Base-by-base conservation (phyloP, 2,888 invertebrate species). In the Eupithecia tripunctaria region DNA sequence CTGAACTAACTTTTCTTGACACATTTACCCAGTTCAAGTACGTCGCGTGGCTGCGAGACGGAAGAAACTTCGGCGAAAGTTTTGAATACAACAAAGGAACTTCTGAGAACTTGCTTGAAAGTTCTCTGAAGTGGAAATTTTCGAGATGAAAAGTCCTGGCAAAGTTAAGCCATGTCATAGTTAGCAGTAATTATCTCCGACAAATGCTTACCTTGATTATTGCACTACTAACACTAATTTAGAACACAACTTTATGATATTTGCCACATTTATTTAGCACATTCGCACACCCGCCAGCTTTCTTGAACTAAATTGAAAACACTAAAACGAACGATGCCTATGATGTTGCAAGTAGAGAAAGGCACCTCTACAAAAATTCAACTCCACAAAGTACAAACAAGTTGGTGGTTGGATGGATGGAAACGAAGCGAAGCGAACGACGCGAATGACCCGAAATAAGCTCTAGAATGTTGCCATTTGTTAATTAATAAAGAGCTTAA, bases 381-480 rank as follows among this genome's bases (percentile, higher is more conserved):
- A 91, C 87, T 88, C 86, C 90, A 88, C 88, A 91, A 92, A 93
- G 90, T 91, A 92, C 91, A 70, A 60, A 92, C 91, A 70, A 60
- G 92, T 92, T 92, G 89, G 92, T 91, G 89, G 91, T 91, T 63
- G 63, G 38, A 63, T 63, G 63, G 63, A 63, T 92, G 89, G 92
- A 93, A 91, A 89, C 88, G 74, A 71, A 76, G 71, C 76, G 91
- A 92, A 63, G 91, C 67, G 70, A 76, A 72, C 77, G 91, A 91
- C 91, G 91, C 91, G 91, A 94, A 87, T 94, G 94, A 95, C 94
- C 94, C 94, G 94, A 94, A 94, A 95, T 94, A 94, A 95, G 94
- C 94, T 95, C 89, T 82, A 82, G 78, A 88, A 87, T 92, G 93
- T 94, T 94, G 93, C 94, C 91, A 91, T 80, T 81, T 70, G 43